Conservation (phyloP, 2,888 invertebrate species). For the Amblyteles armatorius region DNA sequence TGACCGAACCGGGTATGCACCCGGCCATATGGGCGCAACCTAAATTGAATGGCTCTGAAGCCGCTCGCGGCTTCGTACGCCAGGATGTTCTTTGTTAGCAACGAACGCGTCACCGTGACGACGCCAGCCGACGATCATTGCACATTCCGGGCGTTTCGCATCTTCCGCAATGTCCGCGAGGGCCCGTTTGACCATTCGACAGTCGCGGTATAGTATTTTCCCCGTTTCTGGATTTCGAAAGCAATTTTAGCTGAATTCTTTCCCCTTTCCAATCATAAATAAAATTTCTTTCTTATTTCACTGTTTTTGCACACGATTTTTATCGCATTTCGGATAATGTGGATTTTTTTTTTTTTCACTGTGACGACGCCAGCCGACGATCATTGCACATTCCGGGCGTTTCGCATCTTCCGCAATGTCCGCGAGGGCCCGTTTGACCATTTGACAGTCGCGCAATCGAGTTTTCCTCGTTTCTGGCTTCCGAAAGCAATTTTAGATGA, state of each 20-base stretch:
- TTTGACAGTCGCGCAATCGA: neutral
- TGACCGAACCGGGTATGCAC: constrained; percentile 21
- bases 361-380: constrained; percentile 35
- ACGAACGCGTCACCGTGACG: constrained; percentile 68
- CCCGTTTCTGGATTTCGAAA: neutral
- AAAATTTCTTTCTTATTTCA: neutral
- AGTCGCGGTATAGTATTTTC: neutral
- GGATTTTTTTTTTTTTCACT: neutral
- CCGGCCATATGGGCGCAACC: constrained; percentile 54
- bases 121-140: constrained; percentile 38
- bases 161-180: constrained; percentile 52
- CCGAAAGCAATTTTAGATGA: neutral
- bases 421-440: neutral
- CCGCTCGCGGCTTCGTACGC: constrained; percentile 52
- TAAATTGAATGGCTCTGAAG: constrained; percentile 68
- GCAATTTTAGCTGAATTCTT: too few relatives aligned
- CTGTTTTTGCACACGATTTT: neutral
- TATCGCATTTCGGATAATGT: neutral
- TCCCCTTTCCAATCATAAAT: neutral
- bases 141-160: constrained; percentile 61
- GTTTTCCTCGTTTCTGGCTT: neutral
- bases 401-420: constrained; percentile 60
- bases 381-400: constrained; percentile 54
- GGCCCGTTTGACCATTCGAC: neutral
- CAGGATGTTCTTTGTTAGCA: constrained; percentile 76